Evolutionary conservation across 2,113 vertebrate genomes (phyloP), one percentile per base, ranked within the genome.

Genomic region (Caloenas nicobarica): DNA sequence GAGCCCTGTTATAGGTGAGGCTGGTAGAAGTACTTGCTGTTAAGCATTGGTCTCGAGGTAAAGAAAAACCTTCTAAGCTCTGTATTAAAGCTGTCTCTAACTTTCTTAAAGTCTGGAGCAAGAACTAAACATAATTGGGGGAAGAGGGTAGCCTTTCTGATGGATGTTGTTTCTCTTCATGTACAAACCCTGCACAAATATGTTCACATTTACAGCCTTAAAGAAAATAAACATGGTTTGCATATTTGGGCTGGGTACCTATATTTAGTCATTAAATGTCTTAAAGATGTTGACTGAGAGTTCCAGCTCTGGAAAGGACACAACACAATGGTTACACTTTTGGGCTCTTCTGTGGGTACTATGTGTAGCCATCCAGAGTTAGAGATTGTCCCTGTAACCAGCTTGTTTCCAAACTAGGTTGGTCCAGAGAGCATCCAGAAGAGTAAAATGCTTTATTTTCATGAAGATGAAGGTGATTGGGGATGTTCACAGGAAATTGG

Each of bases 321-420:
- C 42, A 91, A 66, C 13, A 13, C 8, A 29, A 2, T 16, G 4
- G 2, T 23, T 90, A 17, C 23, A n/a, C 7, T 57, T 83, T 21
- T 31, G 53, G 16, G 13, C 9, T 44, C 24, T 68, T 17, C 57
- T 64, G 22, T 1, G 0, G 36, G 13, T n/a, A 13, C 4, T 44
- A 28, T 0, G 5, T 48, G 34, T 2, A 46, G 14, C 19, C 22
- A 81, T 15, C 2, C 24, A 69, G 9, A 33, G 13, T 6, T 9
- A 34, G 14, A 18, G 7, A 56, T 0, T 57, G 9, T 8, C 13
- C 21, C 58, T 66, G 29, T 42, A 28, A 23, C 8, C 11, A 70
- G 13, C 4, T 14, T 40, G 4, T 86, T 93, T 56, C 44, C 50
- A 44, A 84, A 81, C 2, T 36, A 7, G 33, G 2, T 28, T 58